These are phyloP conservation scores for Brachypalpus laphriformis DNA, from an alignment of 2,888 invertebrate genomes.

Conservation along the genomic window DNA sequence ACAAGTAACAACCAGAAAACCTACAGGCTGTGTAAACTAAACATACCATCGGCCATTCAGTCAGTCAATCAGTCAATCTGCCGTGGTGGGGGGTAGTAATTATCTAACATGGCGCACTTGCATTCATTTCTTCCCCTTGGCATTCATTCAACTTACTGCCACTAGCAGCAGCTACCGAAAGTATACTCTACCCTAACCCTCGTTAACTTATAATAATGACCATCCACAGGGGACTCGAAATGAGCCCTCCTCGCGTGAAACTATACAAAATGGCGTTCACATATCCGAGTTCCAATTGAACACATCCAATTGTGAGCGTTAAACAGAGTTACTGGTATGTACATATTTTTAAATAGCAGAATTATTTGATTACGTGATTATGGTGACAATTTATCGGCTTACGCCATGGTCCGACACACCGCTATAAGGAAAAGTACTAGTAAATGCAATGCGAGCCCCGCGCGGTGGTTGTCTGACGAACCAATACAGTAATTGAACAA, in stretches of 20 bases:
- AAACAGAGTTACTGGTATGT: not conserved
- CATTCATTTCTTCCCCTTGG: slow-evolving; percentile 39
- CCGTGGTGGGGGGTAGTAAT: slow-evolving; percentile 56
- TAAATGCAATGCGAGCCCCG: slow-evolving; percentile 17
- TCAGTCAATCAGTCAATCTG: slow-evolving; percentile 35
- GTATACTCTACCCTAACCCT: slow-evolving; percentile 43
- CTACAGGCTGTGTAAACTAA: slow-evolving; percentile 3
- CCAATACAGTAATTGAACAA: slow-evolving; percentile 34
- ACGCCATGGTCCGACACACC: slow-evolving; percentile 23
- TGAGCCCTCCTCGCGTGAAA: slow-evolving; percentile 45
- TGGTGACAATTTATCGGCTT: slow-evolving; percentile 50
- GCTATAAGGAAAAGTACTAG: slow-evolving; percentile 4
- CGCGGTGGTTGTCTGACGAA: slow-evolving; percentile 22
- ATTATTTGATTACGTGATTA: slow-evolving; percentile 69
- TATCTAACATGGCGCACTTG: slow-evolving; percentile 65
- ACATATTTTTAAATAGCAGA: slow-evolving; percentile 55
- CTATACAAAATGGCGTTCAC: slow-evolving; percentile 55
- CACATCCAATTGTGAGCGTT: slow-evolving; percentile 26
- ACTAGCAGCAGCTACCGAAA: slow-evolving; percentile 41
- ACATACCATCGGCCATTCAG: slow-evolving; percentile 36
- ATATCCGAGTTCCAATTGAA: slow-evolving; percentile 15
- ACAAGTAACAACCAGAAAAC: slow-evolving; percentile 37
- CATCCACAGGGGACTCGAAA: slow-evolving; percentile 41
- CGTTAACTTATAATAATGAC: slow-evolving; percentile 44
- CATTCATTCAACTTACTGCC: slow-evolving; percentile 45